Base-by-base conservation (phyloP, 2,797 vertebrate genomes). In the Protosalanx chinensis region DNA sequence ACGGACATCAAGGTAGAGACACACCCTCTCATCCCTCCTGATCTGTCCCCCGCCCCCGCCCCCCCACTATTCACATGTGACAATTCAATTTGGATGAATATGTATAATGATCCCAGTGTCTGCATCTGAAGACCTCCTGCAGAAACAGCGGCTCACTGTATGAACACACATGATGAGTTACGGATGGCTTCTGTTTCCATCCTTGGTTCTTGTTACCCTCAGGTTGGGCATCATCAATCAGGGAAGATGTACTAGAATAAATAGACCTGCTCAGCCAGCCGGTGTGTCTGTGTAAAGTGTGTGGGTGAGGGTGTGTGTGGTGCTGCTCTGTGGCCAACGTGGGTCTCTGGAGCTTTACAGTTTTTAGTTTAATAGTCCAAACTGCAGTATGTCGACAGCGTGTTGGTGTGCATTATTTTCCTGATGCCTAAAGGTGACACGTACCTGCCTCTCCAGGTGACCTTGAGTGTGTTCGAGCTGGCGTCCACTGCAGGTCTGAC, bases 391-490 rank as follows among this genome's bases (percentile, higher is more conserved):
- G 6, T n/a, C n/a, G 23, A 58, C n/a, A 58, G 57, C 10, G 16
- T 58, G 57, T 58, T n/a, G 6, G n/a, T 58, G 2, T 58, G 57
- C 8, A 30, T 18, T 15, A 5, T 32, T 23, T 30, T 29, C 46
- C 30, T 32, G 32, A 60, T 29, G 33, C n/a, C 59, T 20, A 59
- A 15, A 7, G 62, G 3, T 3, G 23, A 30, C 4, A 18, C 3
- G 2, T 12, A 12, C 1, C 15, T 66, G 15, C 57, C 32, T 37
- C 72, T 73, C 12, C 85, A 98, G 97, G 92, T 94, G 81, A 93
- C 94, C 4, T 81, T 98, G 63, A 91, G 86, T 57, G 82, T 98
- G 71, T 98, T 93, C 35, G 95, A 97, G 83, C 76, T 99, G 90
- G 95, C 95, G 0, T 93, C 95, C 4, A 92, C 95, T 0, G 94